Conservation (phyloP, 2,797 vertebrate species). For the Gadopsis bispinosus region DNA sequence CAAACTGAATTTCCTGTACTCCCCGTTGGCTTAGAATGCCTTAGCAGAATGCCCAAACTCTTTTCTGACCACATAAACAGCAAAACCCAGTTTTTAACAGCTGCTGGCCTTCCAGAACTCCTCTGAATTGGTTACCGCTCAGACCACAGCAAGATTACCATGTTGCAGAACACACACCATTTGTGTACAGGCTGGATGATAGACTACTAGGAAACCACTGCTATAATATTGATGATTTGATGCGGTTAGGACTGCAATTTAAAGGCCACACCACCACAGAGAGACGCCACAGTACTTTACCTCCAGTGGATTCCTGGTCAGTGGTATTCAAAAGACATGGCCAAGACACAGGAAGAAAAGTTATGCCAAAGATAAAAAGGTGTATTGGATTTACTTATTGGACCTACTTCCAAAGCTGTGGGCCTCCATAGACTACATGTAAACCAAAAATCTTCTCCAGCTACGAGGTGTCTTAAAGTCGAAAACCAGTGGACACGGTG, state of each 20-base stretch:
- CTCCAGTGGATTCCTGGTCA: slow-evolving; percentile 25
- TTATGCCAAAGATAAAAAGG: slow-evolving; percentile 5
- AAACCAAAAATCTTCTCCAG: not conserved
- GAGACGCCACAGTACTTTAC: slow-evolving; percentile 23
- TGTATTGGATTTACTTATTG: slow-evolving; percentile 10
- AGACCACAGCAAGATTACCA: slow-evolving; percentile 41
- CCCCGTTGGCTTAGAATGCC: not conserved
- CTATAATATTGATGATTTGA: slow-evolving; percentile 52
- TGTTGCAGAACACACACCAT: slow-evolving; percentile 24
- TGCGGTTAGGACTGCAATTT: slow-evolving; percentile 46
- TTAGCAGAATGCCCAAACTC: slow-evolving; percentile 30
- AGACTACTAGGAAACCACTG: slow-evolving; percentile 42
- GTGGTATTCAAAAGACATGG: slow-evolving; percentile 25
- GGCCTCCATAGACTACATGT: not conserved
- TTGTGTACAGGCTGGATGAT: slow-evolving; percentile 25
- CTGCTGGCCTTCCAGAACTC: slow-evolving; percentile 22
- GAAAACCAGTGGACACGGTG: not conserved
- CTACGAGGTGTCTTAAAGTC: not conserved
- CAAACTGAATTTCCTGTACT: slow-evolving; percentile 20
- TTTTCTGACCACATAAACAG: slow-evolving; percentile 45
- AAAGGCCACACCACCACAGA: slow-evolving; percentile 34
- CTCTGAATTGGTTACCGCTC: slow-evolving; percentile 41
- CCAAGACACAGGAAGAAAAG: slow-evolving; percentile 7
- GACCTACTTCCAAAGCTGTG: not conserved
- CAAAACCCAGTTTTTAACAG: slow-evolving; percentile 33